Evolutionary conservation across 2,888 invertebrate genomes (phyloP), one percentile per base, ranked within the genome.

Genomic region (Neoascia interrupta): DNA sequence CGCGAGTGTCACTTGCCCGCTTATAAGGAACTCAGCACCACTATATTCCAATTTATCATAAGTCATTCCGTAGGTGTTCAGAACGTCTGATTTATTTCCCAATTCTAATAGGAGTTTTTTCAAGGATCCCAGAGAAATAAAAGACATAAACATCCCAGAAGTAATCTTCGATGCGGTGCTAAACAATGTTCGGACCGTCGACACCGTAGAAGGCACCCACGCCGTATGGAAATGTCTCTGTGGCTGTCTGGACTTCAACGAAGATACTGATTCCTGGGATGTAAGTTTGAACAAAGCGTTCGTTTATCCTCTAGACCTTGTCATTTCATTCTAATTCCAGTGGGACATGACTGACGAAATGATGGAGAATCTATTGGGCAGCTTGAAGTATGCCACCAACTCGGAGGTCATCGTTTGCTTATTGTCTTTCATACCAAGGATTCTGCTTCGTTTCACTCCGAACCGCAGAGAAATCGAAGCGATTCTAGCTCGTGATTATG

Each of bases 341-440:
- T 88, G 88, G 88, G 87, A 83, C 61, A 82, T 84, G 63, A 83
- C 85, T 3, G 88, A 88, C 51, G 88, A 88, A 60, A 84, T 88
- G 84, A 82, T 88, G 41, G 86, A 86, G 34, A 83, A 83, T 0
- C 82, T 87, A 3, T 64, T 87, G n/a, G 84, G 84, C 5, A 85
- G 84, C 66, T 83, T 87, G 6, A 83, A 84, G 1, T 63, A 88
- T 23, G 79, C 85, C 1, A 79, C 87, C 0, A 83, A 84, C 5
- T 80, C 81, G 0, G 36, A 82, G 16, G 74, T 84, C 15, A 84
- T 84, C 0, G 81, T 85, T 28, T 82, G 84, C 26, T 58, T 86
- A 41, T 64, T 88, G n/a, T 70, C 84, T 5, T 84, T 83, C 28
- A 83, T 87, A 2, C 84, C 83, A 19, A 83, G 84, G 53, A 56